A percentile compares a stretch with the other conserved stretches of the same genome.
Evolutionary conservation across 2,797 vertebrate species (phyloP).

Genomic region (Mallotus villosus): DNA sequence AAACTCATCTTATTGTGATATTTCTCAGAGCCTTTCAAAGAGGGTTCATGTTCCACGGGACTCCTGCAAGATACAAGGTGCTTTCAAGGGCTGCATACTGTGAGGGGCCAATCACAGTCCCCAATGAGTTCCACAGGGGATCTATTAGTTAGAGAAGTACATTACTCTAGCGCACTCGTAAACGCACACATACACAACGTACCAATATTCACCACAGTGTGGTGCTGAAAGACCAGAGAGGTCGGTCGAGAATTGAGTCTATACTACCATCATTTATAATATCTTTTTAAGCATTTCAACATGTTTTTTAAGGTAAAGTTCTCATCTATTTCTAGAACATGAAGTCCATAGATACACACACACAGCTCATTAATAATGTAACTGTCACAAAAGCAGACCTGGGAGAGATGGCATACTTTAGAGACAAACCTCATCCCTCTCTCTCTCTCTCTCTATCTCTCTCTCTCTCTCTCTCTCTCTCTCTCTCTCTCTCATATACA

Average conservation of each 20-base stretch:
- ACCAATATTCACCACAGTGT: conserved; percentile 41
- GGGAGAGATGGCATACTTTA: not conserved
- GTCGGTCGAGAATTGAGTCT: not conserved
- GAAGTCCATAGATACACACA: conserved; percentile 26
- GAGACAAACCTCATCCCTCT: not conserved
- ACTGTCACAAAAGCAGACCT: not conserved
- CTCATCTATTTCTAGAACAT: conserved; percentile 20
- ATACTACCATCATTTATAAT: conserved; percentile 10
- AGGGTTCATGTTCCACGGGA: too few species aligned
- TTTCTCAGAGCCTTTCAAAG: too few species aligned
- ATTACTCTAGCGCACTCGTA: not conserved
- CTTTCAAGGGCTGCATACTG: too few species aligned
- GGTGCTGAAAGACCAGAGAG: conserved; percentile 53
- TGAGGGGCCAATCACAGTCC: too few species aligned
- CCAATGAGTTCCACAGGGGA: too few species aligned
- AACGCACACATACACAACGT: conserved; percentile 18
- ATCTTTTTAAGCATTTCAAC: not conserved
- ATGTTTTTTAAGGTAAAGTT: conserved; percentile 24
- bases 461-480: not conserved
- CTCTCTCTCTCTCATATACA: too few species aligned
- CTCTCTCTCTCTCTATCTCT: not conserved
- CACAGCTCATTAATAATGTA: not conserved
- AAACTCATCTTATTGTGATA: too few species aligned
- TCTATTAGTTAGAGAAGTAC: too few species aligned
- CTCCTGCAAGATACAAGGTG: too few species aligned